Conservation (phyloP, 2,113 vertebrate genomes). For the Gobiocypris rarus region DNA sequence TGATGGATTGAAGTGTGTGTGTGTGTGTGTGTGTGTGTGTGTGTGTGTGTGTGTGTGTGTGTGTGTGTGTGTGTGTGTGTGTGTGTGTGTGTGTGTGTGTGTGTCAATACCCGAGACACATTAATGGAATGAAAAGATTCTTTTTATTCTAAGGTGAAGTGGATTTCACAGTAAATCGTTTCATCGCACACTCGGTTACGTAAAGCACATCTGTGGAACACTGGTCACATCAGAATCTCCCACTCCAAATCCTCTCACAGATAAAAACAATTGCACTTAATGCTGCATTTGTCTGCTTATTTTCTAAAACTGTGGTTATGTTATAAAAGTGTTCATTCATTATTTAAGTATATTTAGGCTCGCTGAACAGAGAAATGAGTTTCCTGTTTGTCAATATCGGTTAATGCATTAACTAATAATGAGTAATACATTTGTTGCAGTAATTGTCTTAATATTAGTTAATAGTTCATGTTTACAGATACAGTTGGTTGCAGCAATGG, state of each 20-base stretch:
- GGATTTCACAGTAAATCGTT: constrained; percentile 27
- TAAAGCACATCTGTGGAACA: constrained; percentile 37
- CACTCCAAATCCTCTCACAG: background rate
- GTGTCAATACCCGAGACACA: too few species aligned
- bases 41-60: too few species aligned
- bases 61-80: constrained; percentile 5
- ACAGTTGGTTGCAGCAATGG: too few species aligned
- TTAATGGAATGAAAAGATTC: constrained; percentile 25
- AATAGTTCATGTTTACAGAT: too few species aligned
- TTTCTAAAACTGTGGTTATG: background rate
- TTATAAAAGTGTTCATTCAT: background rate
- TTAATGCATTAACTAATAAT: too few species aligned
- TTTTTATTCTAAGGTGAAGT: constrained; percentile 18
- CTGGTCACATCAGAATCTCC: background rate
- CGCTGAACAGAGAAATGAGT: background rate
- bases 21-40: too few species aligned
- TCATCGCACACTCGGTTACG: constrained; percentile 44
- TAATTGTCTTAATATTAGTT: too few species aligned
- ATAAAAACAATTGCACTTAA: background rate
- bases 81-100: background rate
- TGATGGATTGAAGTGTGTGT: too few species aligned
- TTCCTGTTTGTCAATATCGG: too few species aligned
- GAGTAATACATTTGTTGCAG: too few species aligned
- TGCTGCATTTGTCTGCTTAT: background rate
- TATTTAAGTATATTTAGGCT: background rate